phyloP scores from a whole-genome alignment of 2,113 vertebrate species.

The Dicentrarchus labrax region DNA sequence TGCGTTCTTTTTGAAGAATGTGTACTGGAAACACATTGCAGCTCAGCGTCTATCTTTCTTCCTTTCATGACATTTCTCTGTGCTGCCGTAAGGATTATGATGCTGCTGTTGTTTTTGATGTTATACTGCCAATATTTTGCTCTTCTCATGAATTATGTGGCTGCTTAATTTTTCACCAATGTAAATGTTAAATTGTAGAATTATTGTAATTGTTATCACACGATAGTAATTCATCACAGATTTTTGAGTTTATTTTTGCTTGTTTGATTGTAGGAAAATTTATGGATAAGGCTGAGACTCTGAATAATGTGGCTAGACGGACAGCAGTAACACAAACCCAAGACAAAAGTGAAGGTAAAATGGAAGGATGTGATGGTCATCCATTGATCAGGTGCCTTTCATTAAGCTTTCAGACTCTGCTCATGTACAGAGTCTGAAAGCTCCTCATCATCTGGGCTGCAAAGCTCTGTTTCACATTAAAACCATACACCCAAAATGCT shows the following conservation, averaged over 20 bases:
- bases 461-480: slow-evolving; percentile 3
- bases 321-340: slow-evolving; percentile 81
- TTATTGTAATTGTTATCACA: neutral
- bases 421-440: slow-evolving; percentile 8
- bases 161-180: neutral
- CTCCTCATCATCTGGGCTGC: neutral
- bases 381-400: neutral
- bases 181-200: neutral
- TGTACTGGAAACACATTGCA: neutral
- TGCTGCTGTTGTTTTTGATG: slow-evolving; percentile 10
- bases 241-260: slow-evolving; percentile 27
- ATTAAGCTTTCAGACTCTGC: slow-evolving; percentile 12
- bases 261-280: slow-evolving; percentile 86
- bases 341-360: slow-evolving; percentile 87
- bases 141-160: neutral
- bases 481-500: neutral
- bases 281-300: slow-evolving; percentile 88
- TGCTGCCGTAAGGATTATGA: neutral
- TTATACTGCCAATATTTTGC: neutral
- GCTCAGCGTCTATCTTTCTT: neutral
- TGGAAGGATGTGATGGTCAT: neutral
- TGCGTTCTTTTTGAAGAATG: neutral
- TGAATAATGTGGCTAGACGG: slow-evolving; percentile 86
- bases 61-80: neutral
- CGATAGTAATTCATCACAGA: neutral